These are phyloP conservation scores for Hemichromis elongatus DNA, from an alignment of 2,113 vertebrate genomes.

Conservation along the genomic window DNA sequence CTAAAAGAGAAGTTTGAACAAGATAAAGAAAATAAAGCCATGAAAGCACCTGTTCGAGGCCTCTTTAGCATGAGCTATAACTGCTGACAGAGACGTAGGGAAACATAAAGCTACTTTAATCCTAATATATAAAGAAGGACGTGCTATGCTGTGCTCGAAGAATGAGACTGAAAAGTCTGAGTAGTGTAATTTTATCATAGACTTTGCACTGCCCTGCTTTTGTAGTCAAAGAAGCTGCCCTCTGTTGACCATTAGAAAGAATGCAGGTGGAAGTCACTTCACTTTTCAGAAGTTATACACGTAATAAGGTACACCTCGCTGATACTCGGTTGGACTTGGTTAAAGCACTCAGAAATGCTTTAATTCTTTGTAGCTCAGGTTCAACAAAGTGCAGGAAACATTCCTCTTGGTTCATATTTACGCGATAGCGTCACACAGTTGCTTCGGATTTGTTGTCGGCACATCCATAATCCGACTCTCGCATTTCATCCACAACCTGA, in stretches of 20 bases:
- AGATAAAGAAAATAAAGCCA: background rate
- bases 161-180: background rate
- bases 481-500: background rate
- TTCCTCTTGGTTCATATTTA: background rate
- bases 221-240: background rate
- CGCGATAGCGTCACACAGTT: background rate
- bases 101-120: background rate
- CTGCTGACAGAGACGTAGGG: background rate
- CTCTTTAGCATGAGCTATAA: background rate
- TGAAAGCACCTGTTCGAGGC: background rate
- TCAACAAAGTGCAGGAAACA: background rate
- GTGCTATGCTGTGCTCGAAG: background rate
- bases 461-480: background rate
- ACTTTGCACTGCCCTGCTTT: background rate
- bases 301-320: background rate
- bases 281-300: background rate
- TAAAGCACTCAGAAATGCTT: background rate
- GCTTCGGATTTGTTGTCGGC: background rate
- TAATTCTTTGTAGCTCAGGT: background rate
- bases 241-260: background rate
- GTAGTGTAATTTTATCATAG: background rate
- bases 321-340: background rate
- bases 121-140: background rate
- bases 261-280: background rate
- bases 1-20: background rate